Evolutionary conservation across 1,140 invertebrate genomes (phyloP).

Genomic region (Monochamus saltuarius): DNA sequence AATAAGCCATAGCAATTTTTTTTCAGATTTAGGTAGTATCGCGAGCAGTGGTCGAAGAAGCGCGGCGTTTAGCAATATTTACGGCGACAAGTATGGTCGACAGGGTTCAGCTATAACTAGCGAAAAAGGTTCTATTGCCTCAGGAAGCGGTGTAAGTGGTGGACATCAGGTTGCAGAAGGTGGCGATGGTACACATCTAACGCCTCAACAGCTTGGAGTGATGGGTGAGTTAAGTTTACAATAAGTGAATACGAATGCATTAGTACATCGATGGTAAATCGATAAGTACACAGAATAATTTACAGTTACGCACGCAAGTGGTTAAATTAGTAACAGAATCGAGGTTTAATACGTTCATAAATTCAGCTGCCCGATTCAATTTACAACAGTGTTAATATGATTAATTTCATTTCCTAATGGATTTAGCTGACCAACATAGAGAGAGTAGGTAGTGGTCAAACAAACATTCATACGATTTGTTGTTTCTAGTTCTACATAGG

Average conservation of each 20-base stretch:
- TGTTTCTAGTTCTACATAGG: no score
- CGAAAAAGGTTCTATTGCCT: constrained; percentile 59
- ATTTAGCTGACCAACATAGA: no score
- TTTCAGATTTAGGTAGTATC: constrained; percentile 47
- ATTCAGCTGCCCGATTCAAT: no score
- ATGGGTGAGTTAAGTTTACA: constrained; percentile 60
- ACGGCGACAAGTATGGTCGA: constrained; percentile 37
- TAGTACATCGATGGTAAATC: not conserved
- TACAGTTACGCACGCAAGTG: no score
- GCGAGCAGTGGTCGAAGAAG: constrained; percentile 48
- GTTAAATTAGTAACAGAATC: no score
- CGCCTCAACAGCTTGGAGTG: constrained; percentile 68
- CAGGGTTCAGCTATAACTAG: constrained; percentile 42
- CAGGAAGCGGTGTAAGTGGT: constrained; percentile 55
- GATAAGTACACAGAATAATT: no score
- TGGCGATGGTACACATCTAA: constrained; percentile 54
- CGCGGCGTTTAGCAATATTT: constrained; percentile 40
- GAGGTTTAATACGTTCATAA: no score
- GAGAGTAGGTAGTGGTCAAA: no score
- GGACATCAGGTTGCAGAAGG: constrained; percentile 36
- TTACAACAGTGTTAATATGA: no score
- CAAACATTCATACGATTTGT: no score
- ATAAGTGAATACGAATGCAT: not conserved
- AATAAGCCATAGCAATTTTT: no score
- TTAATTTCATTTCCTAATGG: no score